Base-by-base conservation (phyloP, 2,888 invertebrate genomes). In the Syrphus vitripennis region DNA sequence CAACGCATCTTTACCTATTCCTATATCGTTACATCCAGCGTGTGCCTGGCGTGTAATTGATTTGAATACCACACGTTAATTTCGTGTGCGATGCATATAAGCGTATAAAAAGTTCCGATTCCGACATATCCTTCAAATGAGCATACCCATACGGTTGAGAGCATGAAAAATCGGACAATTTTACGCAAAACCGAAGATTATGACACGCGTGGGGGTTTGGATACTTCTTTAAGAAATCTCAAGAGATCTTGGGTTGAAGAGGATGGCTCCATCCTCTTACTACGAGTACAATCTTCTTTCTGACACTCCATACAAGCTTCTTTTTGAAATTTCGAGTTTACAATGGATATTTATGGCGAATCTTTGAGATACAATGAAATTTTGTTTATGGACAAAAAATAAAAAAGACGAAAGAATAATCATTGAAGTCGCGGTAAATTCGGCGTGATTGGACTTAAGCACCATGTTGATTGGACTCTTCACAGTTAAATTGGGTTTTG, bases 391-490 rank as follows among this genome's bases (percentile, higher is more conserved):
- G 61, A n/a, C n/a, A n/a, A n/a, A n/a, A n/a, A n/a, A n/a, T n/a
- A n/a, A n/a, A n/a, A n/a, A n/a, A n/a, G n/a, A n/a, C n/a, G n/a
- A n/a, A 55, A 26, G 69, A 81, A 86, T 72, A 86, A 86, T 86
- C 76, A 55, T 55, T 55, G 55, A 31, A 16, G 34, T 9, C 12
- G 12, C 7, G 26, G 50, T 50, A 45, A 24, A 53, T 12, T n/a
- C n/a, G n/a, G 71, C 69, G 77, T 86, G 84, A 86, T 86, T 86
- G 84, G 84, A 57, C 77, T 69, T 77, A 86, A 86, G 77, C 76
- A 77, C 84, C 76, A 69, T 77, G 81, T 86, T 86, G 81, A 86
- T 86, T 86, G 81, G 84, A 16, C 55, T 61, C 81, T 77, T 81
- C 72, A 77, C 76, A 81, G n/a, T n/a, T 57, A 34, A 7, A 14